Evolutionary conservation across 2,888 invertebrate species (phyloP).

Genomic region (Drosophila anomalata): DNA sequence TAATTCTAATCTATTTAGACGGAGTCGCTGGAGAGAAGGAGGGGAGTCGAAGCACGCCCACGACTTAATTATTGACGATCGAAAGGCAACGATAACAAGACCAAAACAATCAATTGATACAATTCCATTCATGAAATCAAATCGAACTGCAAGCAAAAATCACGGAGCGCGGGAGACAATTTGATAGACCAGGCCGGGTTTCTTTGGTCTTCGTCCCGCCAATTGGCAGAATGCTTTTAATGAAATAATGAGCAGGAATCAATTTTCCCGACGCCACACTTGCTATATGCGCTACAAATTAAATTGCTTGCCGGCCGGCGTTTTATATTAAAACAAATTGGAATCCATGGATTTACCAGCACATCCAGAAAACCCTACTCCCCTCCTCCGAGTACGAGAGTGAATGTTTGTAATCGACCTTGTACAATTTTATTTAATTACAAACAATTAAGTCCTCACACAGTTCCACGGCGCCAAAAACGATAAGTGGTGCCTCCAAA

Average conservation of each 20-base stretch:
- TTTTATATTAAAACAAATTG: slow-evolving; percentile 77
- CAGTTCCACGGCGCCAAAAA: slow-evolving; percentile 44
- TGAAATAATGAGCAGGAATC: slow-evolving; percentile 79
- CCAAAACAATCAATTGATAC: slow-evolving; percentile 79
- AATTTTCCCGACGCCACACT: slow-evolving; percentile 60
- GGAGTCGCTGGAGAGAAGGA: background rate
- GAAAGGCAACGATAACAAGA: slow-evolving; percentile 76
- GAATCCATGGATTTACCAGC: slow-evolving; percentile 61
- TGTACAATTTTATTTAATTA: slow-evolving; percentile 80
- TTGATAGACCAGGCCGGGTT: slow-evolving; percentile 21
- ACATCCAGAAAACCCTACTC: slow-evolving; percentile 25
- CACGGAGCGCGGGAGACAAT: slow-evolving; percentile 48
- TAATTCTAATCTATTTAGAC: slow-evolving; percentile 65
- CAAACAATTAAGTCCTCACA: slow-evolving; percentile 69
- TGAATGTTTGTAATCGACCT: slow-evolving; percentile 70
- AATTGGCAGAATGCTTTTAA: slow-evolving; percentile 53
- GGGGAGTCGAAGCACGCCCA: slow-evolving; percentile 52
- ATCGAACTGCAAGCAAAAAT: slow-evolving; percentile 75
- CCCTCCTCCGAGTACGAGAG: background rate
- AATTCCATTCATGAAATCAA: slow-evolving; percentile 77
- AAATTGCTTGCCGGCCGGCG: slow-evolving; percentile 72
- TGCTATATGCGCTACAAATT: slow-evolving; percentile 51
- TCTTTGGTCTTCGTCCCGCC: slow-evolving; percentile 9
- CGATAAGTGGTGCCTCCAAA: slow-evolving; percentile 45
- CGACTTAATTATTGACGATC: slow-evolving; percentile 75